Conservation (phyloP, 2,113 vertebrate genomes). For the Salvelinus alpinus region DNA sequence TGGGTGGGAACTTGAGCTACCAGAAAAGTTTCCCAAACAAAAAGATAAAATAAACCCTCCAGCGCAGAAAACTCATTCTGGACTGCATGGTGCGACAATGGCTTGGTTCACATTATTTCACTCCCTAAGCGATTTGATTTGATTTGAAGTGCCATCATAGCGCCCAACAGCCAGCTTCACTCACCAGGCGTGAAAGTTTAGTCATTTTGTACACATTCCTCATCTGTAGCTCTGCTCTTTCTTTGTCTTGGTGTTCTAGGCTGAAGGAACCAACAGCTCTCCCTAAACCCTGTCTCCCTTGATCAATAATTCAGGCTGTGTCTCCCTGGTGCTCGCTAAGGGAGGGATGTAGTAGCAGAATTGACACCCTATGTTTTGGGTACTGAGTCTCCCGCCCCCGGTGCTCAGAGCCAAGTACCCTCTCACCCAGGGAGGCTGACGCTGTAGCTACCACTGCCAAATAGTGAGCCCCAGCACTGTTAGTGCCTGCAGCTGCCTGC, state of each 20-base stretch:
- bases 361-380: not conserved
- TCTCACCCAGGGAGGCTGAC: not conserved
- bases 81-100: not conserved
- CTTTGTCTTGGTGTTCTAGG: constrained; percentile 13
- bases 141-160: not conserved
- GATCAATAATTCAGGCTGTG: constrained; percentile 44
- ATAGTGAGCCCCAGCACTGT: constrained; percentile 56
- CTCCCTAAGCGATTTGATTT: not conserved
- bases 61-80: not conserved
- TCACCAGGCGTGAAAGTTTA: not conserved
- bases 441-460: constrained; percentile 50
- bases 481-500: constrained; percentile 62
- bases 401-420: not conserved
- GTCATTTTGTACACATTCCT: not conserved
- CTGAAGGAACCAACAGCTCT: constrained; percentile 41
- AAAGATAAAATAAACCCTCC: not conserved
- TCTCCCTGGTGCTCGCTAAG: constrained; percentile 30
- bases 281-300: constrained; percentile 22
- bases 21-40: not conserved
- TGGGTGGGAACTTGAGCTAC: constrained; percentile 21
- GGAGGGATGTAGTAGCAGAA: not conserved
- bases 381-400: not conserved
- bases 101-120: not conserved
- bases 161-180: not conserved
- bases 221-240: not conserved